Evolutionary conservation across 1,140 invertebrate species (phyloP).

Genomic region (Arion vulgaris): DNA sequence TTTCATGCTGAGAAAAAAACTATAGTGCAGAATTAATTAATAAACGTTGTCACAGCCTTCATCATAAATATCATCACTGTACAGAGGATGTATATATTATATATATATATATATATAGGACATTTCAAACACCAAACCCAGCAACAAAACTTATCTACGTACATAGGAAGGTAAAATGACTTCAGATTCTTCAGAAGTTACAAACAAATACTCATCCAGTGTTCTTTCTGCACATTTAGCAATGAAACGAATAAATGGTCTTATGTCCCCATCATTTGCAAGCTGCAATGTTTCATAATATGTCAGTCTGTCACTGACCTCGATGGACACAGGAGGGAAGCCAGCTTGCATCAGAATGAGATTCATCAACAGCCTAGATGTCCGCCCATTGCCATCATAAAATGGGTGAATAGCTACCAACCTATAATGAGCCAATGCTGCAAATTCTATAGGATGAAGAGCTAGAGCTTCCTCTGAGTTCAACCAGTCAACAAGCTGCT

Average conservation of each 20-base stretch:
- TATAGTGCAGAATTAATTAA: no score
- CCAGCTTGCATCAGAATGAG: constrained; percentile 97
- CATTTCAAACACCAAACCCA: no score
- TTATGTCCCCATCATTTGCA: constrained; percentile 82
- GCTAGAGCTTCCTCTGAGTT: constrained; percentile 87
- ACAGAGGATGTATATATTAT: no score
- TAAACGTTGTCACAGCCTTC: no score
- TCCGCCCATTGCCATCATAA: constrained; percentile 90
- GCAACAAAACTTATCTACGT: background rate
- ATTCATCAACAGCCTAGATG: constrained; percentile 95
- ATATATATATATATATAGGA: no score
- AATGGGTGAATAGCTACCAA: constrained; percentile 91
- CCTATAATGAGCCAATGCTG: constrained; percentile 96
- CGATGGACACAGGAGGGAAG: constrained; percentile 95
- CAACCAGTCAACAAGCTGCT: constrained; percentile 89
- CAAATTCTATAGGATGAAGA: constrained; percentile 82
- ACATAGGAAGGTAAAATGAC: background rate
- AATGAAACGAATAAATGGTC: constrained; percentile 94
- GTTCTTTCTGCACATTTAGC: constrained; percentile 94
- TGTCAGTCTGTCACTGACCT: constrained; percentile 86
- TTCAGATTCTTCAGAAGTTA: constrained; percentile 23
- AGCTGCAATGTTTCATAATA: constrained; percentile 89
- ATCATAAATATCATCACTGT: no score
- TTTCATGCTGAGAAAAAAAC: no score
- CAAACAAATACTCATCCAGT: constrained; percentile 84